Percentiles rank a stretch among this genome's conserved stretches.
phyloP scores from a whole-genome alignment of 2,888 invertebrate genomes.

The Hydroisotoma schaefferi region DNA sequence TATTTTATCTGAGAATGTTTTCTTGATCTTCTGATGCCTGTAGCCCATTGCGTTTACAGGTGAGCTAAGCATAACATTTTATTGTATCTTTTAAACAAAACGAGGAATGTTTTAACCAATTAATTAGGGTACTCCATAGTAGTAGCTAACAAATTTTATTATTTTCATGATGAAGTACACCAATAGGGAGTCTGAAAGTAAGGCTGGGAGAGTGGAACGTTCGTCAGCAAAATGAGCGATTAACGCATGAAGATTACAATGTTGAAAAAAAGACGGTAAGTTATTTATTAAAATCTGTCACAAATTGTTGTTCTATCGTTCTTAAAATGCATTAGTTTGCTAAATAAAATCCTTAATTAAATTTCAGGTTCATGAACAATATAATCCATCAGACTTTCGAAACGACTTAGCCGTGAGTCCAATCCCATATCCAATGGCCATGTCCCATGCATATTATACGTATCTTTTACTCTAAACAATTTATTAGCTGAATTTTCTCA shows the following conservation, averaged over 20 bases:
- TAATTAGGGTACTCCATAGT: too few species aligned
- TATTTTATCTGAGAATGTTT: background rate
- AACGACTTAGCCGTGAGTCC: conserved; percentile 60
- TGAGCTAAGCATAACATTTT: too few species aligned
- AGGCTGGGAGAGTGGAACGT: conserved; percentile 92
- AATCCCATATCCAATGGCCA: too few species aligned
- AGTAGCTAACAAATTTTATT: background rate
- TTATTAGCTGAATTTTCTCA: background rate
- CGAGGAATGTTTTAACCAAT: too few species aligned
- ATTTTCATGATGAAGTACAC: conserved; percentile 63
- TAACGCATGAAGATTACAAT: conserved; percentile 80
- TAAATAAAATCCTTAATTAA: background rate
- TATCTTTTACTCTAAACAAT: too few species aligned
- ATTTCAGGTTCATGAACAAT: conserved; percentile 70
- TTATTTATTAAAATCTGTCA: background rate
- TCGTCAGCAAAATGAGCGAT: conserved; percentile 73
- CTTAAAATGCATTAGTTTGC: background rate
- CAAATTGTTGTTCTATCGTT: background rate
- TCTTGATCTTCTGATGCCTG: conserved; percentile 2
- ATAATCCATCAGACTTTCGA: conserved; percentile 84
- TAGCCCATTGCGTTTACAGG: conserved; percentile 73
- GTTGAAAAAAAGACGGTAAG: conserved; percentile 78
- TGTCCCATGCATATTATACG: too few species aligned
- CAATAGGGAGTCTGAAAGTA: conserved; percentile 81
- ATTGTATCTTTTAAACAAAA: too few species aligned